Percentiles rank a stretch among this genome's conserved stretches.
Conservation (phyloP, 1,140 invertebrate genomes). For the Bursaphelenchus mucronatus region DNA sequence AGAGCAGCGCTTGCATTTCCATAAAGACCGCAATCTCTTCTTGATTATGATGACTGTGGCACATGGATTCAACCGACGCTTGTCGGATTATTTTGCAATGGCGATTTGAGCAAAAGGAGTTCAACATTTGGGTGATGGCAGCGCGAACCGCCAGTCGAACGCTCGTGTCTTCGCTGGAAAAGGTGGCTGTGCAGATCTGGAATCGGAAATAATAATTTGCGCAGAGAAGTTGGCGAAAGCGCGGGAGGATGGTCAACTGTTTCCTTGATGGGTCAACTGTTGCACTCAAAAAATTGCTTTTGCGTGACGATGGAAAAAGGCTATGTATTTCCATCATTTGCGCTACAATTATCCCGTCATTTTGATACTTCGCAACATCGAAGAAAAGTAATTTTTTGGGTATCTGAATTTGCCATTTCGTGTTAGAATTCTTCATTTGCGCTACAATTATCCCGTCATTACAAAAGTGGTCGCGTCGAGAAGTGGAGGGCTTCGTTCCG, state of each 20-base stretch:
- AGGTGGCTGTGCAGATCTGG: slow-evolving; percentile 33
- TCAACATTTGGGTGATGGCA: slow-evolving; percentile 31
- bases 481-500: too few species aligned
- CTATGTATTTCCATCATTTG: too few species aligned
- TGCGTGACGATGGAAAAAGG: too few species aligned
- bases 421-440: too few species aligned
- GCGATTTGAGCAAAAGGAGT: slow-evolving; percentile 34
- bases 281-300: too few species aligned
- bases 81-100: slow-evolving; percentile 20
- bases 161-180: slow-evolving; percentile 16
- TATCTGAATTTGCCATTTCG: too few species aligned
- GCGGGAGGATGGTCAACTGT: neutral
- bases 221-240: too few species aligned
- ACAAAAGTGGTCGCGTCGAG: too few species aligned
- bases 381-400: too few species aligned
- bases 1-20: slow-evolving; percentile 30
- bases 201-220: neutral
- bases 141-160: slow-evolving; percentile 30
- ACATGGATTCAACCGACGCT: slow-evolving; percentile 16
- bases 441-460: too few species aligned
- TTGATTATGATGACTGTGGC: slow-evolving; percentile 10
- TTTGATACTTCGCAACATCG: too few species aligned
- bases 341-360: too few species aligned
- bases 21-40: slow-evolving; percentile 31
- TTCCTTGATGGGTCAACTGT: neutral